Evolutionary conservation across 2,113 vertebrate genomes (phyloP), one percentile per base, ranked within the genome.

Genomic region (Crotalus horridus): DNA sequence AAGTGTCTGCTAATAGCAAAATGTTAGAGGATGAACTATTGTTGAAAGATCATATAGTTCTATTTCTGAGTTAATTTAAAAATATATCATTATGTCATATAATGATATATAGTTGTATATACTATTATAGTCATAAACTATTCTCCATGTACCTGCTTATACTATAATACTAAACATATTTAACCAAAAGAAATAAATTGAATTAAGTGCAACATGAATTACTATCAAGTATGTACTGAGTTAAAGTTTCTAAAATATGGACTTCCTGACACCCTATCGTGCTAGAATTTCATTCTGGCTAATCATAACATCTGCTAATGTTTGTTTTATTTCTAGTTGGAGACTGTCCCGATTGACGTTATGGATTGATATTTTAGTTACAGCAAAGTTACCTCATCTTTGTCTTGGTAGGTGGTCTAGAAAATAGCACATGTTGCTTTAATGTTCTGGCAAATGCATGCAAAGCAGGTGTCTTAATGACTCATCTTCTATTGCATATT

Each of bases 361-460:
- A 89, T 56, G 91, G 51, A 29, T 10, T 89, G 58, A 24, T 88
- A 92, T 69, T 88, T 92, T 69, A 59, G 91, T 74, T 89, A 64
- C 39, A 89, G 51, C 64, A 54, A 88, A 46, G 91, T 88, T 81
- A 89, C 91, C 91, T 81, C 91, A 89, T 89, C 11, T 89, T 46
- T 89, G 33, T 55, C 51, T 56, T 74, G 48, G n/a, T 0, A 0
- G 58, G 85, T 93, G 64, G 91, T 95, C 59, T 85, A 89, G 87
- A 94, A 87, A 56, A 94, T 51, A 81, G 89, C 95, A 89, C 54
- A 86, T 0, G 13, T 53, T 93, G 87, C 0, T 0, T 33, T 93
- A 92, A 87, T 94, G 61, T 24, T 87, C 59, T 53, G 54, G 56
- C 91, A 96, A 55, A 92, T 58, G 61, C 29, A 92, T 94, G 93